Evolutionary conservation across 37 sponge, comb jelly and placozoan genomes (phyloP).

Genomic region (Axinella damicornis): DNA sequence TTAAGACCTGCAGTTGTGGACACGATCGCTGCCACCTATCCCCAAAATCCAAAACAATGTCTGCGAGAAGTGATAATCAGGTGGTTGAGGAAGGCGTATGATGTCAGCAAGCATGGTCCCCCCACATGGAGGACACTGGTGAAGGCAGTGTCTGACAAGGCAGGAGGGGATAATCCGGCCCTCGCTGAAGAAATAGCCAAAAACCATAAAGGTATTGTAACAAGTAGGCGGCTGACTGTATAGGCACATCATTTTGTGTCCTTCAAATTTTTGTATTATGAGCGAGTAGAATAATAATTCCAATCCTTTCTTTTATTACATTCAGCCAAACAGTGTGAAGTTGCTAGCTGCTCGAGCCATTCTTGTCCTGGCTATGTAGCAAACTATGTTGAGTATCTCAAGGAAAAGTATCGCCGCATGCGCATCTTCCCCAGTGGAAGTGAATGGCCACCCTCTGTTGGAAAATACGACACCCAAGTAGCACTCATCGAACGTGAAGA

Average conservation of each 20-base stretch:
- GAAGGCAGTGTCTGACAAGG: not conserved
- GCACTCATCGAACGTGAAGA: not conserved
- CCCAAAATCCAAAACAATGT: no score
- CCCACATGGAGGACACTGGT: constrained; percentile 7
- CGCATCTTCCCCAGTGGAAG: not conserved
- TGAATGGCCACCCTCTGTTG: constrained; percentile 14
- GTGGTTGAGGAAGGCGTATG: not conserved
- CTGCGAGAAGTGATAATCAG: not conserved
- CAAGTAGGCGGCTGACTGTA: no score
- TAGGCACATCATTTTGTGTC: no score
- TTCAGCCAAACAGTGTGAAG: no score
- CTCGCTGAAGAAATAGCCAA: constrained; percentile 2
- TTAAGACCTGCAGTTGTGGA: no score
- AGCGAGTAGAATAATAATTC: no score
- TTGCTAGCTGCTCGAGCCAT: no score
- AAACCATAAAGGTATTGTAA: not conserved
- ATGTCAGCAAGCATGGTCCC: not conserved
- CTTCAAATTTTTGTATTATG: no score
- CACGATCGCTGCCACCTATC: no score
- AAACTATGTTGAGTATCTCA: not conserved
- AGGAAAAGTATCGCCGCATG: not conserved
- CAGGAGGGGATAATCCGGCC: not conserved
- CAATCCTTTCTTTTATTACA: no score
- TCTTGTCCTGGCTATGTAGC: not conserved
- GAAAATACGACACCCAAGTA: not conserved